Evolutionary conservation across 1,140 invertebrate species (phyloP), one percentile per base, ranked within the genome.

Genomic region (Orussus abietinus): DNA sequence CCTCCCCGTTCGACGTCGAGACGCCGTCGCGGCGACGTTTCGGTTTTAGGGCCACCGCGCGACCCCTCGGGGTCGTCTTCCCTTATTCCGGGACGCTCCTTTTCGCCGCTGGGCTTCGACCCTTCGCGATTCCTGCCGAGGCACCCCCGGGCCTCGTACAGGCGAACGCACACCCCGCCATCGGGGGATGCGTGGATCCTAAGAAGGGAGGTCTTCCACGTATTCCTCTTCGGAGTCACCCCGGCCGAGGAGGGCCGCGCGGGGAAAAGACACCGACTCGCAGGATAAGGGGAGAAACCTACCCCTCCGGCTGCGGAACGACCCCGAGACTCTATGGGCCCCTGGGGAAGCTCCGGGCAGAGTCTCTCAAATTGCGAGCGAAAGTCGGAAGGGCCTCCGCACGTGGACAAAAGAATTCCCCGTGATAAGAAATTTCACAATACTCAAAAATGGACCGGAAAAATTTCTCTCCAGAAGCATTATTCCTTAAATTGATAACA

Each of bases 321-420:
- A 50, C 18, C 46, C 42, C 47, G 34, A 48, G 41, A 39, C 45
- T 36, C 39, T 52, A 63, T 54, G 53, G 36, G 45, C 57, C 60
- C 54, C 60, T 26, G 21, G 60, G 57, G 59, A 56, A 34, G 42
- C 45, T 47, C 42, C 48, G 49, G 34, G 34, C 57, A 51, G 53
- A 47, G 57, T 55, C 43, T 59, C 59, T 62, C 61, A 64, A 58
- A 54, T 57, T 53, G 53, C 51, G 40, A 40, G 45, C 14, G 21
- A 42, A 36, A 37, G 46, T 51, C 47, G 42, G 25, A 11, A 10
- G 9, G 25, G 11, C 25, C 25, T 26, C 25, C 25, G 11, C 11
- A 12, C 25, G 3, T 10, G 3, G 25, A 28, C 12, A 12, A n/a
- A 4, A 10, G 25, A 12, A 28, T 28, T 12, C 25, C 25, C 10